Conservation (phyloP, 2,888 invertebrate species). For the Oligia fasciuncula region DNA sequence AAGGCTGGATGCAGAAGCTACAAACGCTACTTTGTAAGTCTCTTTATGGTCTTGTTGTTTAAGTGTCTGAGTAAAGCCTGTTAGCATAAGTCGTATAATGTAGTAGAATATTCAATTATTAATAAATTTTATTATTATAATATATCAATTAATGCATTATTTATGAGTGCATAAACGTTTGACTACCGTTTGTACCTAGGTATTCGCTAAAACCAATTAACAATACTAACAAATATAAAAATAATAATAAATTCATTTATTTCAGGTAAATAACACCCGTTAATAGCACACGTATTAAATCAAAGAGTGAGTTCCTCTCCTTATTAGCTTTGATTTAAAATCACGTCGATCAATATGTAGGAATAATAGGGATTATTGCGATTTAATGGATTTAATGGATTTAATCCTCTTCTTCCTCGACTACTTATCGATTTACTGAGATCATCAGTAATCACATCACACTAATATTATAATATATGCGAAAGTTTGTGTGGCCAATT, state of each 20-base stretch:
- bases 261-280: too few relatives aligned
- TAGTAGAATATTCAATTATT: not conserved
- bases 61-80: not conserved
- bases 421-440: not conserved
- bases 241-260: too few relatives aligned
- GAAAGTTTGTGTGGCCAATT: too few relatives aligned
- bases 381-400: too few relatives aligned
- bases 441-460: not conserved
- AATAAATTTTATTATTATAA: not conserved
- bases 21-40: not conserved
- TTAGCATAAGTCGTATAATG: not conserved
- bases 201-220: not conserved
- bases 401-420: too few relatives aligned
- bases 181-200: too few relatives aligned
- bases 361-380: not conserved
- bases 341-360: not conserved
- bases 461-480: too few relatives aligned
- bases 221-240: not conserved
- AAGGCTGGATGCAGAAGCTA: slow-evolving; percentile 8
- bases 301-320: not conserved
- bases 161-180: not conserved
- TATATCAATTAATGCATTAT: not conserved
- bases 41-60: not conserved
- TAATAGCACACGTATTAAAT: too few relatives aligned
- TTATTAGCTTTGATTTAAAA: not conserved